Percentiles rank a stretch among this genome's conserved stretches.
These are phyloP conservation scores for Xylocopa sonorina DNA, from an alignment of 1,140 invertebrate genomes.

Conservation along the genomic window DNA sequence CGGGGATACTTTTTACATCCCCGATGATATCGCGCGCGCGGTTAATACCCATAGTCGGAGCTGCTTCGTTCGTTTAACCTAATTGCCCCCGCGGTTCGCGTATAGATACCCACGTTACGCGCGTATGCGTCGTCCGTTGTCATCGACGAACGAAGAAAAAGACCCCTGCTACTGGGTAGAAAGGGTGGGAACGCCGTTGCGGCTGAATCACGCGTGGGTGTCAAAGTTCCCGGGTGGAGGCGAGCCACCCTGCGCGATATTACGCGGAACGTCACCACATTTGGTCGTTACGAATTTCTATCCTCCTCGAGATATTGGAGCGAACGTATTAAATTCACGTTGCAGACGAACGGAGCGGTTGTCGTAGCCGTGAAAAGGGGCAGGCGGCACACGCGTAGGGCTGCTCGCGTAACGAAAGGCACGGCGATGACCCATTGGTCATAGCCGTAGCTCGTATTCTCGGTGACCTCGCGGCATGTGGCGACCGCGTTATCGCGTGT, in stretches of 20 bases:
- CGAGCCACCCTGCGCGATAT: neutral
- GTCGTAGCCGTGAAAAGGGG: neutral
- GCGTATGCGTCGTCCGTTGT: neutral
- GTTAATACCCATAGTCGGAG: constrained; percentile 24
- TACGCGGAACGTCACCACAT: neutral
- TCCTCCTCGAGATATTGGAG: neutral
- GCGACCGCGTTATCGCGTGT: constrained; percentile 17
- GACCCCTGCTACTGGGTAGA: too few relatives aligned
- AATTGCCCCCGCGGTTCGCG: constrained; percentile 37
- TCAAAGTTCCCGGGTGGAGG: neutral
- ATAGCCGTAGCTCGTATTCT: too few relatives aligned
- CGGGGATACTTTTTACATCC: constrained; percentile 21
- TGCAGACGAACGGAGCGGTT: neutral
- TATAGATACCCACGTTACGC: neutral
- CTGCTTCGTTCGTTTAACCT: constrained; percentile 56
- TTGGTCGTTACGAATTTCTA: neutral
- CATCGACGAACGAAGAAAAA: neutral
- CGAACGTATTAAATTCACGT: neutral
- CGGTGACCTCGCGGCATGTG: constrained; percentile 31
- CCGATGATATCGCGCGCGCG: constrained; percentile 38
- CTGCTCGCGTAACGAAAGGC: neutral
- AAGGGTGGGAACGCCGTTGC: neutral
- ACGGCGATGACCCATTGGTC: constrained; percentile 10
- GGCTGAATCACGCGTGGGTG: neutral
- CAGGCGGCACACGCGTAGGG: too few relatives aligned